phyloP scores from a whole-genome alignment of 2,888 invertebrate genomes.

The Melanostoma mellinum region DNA sequence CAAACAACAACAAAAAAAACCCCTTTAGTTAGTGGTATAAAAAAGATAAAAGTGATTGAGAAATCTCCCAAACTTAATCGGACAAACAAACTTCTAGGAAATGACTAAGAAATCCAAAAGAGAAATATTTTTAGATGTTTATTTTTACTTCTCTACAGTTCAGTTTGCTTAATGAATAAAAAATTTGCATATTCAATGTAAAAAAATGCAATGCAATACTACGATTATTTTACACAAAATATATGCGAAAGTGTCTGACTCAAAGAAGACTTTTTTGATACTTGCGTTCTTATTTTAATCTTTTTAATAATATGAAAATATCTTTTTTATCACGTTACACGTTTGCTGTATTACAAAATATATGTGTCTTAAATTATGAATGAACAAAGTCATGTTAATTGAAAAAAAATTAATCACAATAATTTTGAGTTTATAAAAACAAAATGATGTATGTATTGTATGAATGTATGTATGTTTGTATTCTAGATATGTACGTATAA shows the following conservation, averaged over 20 bases:
- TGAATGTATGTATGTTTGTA: background rate
- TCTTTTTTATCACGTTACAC: conserved; percentile 51
- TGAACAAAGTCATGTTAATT: too few species aligned
- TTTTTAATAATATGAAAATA: conserved; percentile 60
- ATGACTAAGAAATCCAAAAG: too few species aligned
- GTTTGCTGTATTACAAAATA: background rate
- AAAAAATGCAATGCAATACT: background rate
- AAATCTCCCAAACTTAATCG: too few species aligned
- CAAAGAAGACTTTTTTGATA: conserved; percentile 16
- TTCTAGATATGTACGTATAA: background rate
- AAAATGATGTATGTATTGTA: conserved; percentile 22
- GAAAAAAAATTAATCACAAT: too few species aligned
- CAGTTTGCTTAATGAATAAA: too few species aligned
- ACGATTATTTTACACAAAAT: background rate
- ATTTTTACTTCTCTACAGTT: too few species aligned
- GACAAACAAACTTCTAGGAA: too few species aligned
- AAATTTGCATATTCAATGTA: background rate
- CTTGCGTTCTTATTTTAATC: conserved; percentile 5
- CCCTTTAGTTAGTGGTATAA: too few species aligned
- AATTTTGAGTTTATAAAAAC: conserved; percentile 11
- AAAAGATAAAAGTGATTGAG: too few species aligned
- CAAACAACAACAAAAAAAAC: too few species aligned
- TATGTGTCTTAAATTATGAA: conserved; percentile 3
- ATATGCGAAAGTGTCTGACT: background rate
- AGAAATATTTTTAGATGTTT: too few species aligned